A percentile compares a stretch with the other conserved stretches of the same genome.
Evolutionary conservation across 1,140 invertebrate genomes (phyloP).

Genomic region (Musca domestica): DNA sequence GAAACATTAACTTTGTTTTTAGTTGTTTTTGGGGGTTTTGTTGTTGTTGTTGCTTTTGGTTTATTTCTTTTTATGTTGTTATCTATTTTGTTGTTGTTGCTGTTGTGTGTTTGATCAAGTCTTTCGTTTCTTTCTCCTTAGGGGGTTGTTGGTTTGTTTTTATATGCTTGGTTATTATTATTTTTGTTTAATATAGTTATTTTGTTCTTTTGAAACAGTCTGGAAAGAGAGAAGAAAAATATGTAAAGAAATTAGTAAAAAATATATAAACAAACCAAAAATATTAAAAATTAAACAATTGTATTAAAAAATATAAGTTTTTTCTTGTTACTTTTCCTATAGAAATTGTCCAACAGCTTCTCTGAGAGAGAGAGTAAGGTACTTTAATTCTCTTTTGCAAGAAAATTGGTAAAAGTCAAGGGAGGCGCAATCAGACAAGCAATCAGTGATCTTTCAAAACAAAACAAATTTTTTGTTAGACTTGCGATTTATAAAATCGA

Average conservation of each 20-base stretch:
- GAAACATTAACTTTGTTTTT: neutral
- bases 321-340: neutral
- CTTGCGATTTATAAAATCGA: too few species aligned
- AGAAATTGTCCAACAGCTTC: too few species aligned
- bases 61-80: slow-evolving; percentile 6
- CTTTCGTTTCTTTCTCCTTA: slow-evolving; percentile 28
- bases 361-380: too few species aligned
- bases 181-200: slow-evolving; percentile 8
- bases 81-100: slow-evolving; percentile 7
- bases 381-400: too few species aligned
- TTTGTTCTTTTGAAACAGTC: slow-evolving; percentile 24
- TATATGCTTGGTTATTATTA: neutral
- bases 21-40: slow-evolving; percentile 8
- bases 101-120: slow-evolving; percentile 20
- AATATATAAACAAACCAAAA: neutral
- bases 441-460: too few species aligned
- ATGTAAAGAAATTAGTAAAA: slow-evolving; percentile 4
- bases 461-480: too few species aligned
- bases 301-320: neutral
- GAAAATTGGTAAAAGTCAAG: too few species aligned
- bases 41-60: slow-evolving; percentile 1
- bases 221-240: slow-evolving; percentile 12
- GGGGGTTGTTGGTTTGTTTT: slow-evolving; percentile 11
- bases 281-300: too few species aligned
- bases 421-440: too few species aligned